Evolutionary conservation across 1,140 invertebrate genomes (phyloP), one percentile per base, ranked within the genome.

Genomic region (Stegodyphus dumicola): DNA sequence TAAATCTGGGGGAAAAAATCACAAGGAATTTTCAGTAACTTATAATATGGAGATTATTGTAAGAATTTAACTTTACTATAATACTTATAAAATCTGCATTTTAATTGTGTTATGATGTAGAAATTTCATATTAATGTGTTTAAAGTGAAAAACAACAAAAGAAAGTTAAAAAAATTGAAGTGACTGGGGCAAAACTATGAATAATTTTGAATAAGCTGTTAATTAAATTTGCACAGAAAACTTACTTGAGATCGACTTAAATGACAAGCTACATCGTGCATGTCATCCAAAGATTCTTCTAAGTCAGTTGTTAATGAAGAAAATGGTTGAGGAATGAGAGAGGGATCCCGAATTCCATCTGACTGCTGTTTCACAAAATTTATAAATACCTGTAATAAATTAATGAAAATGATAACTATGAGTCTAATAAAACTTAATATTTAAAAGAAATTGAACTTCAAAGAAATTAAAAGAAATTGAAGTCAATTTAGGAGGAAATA

Each of bases 281-380:
- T 33, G 18, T 83, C 86, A 84, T 87, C 86, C 48, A 87, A 56
- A 9, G 65, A 48, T 56, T 87, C 80, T 49, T 87, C 79, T 11
- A 85, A 48, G 15, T 85, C 81, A 13, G 64, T 18, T 1, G 64
- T 13, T 60, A 77, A 56, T 17, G 86, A 74, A 33, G 74, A 74
- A 73, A 83, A 76, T 13, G 56, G 33, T 6, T 78, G 66, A 17
- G 67, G 64, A 75, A 17, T 70, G 18, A 86, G 6, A 9, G 64
- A 67, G 15, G 77, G 79, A 52, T 84, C 79, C 13, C 85, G n/a
- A 13, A 88, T 86, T 74, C 88, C 88, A 53, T 89, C 89, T 17
- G 89, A 88, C 86, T 92, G 91, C 86, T 91, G 90, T 73, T 91
- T 91, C 6, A 91, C 91, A 89, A 92, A 92, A 86, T 92, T 92